Percentiles rank a stretch among this genome's conserved stretches.
phyloP scores from a whole-genome alignment of 2,113 vertebrate genomes.

The Probosciger aterrimus region DNA sequence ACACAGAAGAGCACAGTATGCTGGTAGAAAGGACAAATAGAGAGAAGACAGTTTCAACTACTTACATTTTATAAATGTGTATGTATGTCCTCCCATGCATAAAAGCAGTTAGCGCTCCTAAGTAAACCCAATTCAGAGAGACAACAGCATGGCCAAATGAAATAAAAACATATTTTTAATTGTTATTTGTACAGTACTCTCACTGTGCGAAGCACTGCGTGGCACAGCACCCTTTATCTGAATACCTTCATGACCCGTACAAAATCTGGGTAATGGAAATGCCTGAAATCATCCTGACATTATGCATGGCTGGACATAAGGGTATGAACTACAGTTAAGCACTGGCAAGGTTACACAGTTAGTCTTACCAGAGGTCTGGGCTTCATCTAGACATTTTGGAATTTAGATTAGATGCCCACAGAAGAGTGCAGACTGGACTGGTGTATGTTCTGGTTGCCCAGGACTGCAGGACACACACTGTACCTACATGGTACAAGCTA shows the following conservation, averaged over 20 bases:
- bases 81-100: neutral
- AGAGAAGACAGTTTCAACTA: conserved; percentile 6
- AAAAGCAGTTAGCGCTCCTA: neutral
- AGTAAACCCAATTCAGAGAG: neutral
- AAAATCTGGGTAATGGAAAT: neutral
- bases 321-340: neutral
- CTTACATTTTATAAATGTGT: neutral
- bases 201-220: neutral
- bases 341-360: neutral
- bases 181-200: neutral
- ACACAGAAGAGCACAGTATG: neutral
- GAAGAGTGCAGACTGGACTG: neutral
- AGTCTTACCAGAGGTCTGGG: neutral
- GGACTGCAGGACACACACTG: neutral
- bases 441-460: neutral
- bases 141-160: neutral
- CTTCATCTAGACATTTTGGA: neutral
- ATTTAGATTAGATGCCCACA: neutral
- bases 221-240: neutral
- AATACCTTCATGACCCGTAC: neutral
- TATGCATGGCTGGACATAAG: neutral
- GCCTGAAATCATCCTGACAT: neutral
- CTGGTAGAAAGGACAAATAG: neutral
- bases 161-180: neutral
- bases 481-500: neutral